Percentiles rank a stretch among this genome's conserved stretches.
Evolutionary conservation across 2,113 vertebrate species (phyloP).

Genomic region (Percina caprodes): DNA sequence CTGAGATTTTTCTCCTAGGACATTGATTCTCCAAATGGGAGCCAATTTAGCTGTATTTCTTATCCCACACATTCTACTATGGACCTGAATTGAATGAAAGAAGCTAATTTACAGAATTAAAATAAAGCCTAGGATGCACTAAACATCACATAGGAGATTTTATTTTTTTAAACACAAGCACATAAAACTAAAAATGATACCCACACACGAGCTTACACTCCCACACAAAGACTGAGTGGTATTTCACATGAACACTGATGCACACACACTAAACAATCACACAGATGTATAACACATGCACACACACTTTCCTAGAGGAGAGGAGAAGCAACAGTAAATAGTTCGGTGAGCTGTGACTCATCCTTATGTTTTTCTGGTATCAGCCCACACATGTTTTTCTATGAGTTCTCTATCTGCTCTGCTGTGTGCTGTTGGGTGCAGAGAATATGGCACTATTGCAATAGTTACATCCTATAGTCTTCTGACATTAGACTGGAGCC

Average conservation of each 20-base stretch:
- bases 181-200: conserved; percentile 34
- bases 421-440: conserved; percentile 9
- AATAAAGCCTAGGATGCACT: conserved; percentile 20
- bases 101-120: conserved; percentile 21
- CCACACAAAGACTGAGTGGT: conserved; percentile 24
- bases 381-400: conserved; percentile 63
- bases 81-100: conserved; percentile 4
- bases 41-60: conserved; percentile 4
- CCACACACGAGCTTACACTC: conserved; percentile 25
- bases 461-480: conserved; percentile 28
- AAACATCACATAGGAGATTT: conserved; percentile 24
- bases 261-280: conserved; percentile 11
- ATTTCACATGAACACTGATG: neutral
- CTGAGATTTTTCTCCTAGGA: neutral
- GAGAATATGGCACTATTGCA: conserved; percentile 7
- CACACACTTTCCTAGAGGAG: neutral
- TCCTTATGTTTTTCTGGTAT: conserved; percentile 43
- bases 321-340: conserved; percentile 19
- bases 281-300: conserved; percentile 7
- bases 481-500: conserved; percentile 11
- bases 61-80: conserved; percentile 21
- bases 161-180: neutral
- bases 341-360: conserved; percentile 62
- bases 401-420: conserved; percentile 31
- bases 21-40: conserved; percentile 2